Evolutionary conservation across 1,140 invertebrate species (phyloP).

Genomic region (Pomphorhynchus laevis): DNA sequence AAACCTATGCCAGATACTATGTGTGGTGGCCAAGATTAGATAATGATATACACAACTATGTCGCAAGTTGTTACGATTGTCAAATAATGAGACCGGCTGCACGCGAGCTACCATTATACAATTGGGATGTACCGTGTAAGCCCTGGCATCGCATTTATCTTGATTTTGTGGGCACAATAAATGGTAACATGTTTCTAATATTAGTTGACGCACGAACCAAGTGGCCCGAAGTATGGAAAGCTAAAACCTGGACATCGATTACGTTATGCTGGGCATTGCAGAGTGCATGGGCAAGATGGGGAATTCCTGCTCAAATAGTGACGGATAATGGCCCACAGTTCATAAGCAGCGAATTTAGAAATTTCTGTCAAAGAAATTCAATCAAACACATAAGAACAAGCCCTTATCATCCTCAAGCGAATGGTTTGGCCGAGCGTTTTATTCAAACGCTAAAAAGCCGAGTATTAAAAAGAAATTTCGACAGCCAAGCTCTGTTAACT

Average conservation of each 20-base stretch:
- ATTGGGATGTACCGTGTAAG: conserved; percentile 16
- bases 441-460: neutral
- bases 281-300: conserved; percentile 9
- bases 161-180: conserved; percentile 22
- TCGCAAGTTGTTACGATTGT: conserved; percentile 13
- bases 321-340: conserved; percentile 17
- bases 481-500: neutral
- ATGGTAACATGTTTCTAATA: conserved; percentile 17
- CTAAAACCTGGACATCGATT: conserved; percentile 4
- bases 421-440: conserved; percentile 12
- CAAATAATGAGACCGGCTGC: conserved; percentile 12
- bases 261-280: conserved; percentile 9
- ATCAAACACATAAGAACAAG: conserved; percentile 13
- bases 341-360: conserved; percentile 13
- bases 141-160: conserved; percentile 22
- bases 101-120: conserved; percentile 10
- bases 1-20: conserved; percentile 16
- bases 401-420: conserved; percentile 14
- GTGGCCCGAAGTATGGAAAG: conserved; percentile 16
- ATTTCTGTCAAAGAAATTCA: conserved; percentile 13
- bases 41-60: conserved; percentile 18
- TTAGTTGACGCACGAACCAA: conserved; percentile 19
- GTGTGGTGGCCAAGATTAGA: conserved; percentile 22
- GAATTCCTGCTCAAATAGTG: conserved; percentile 14
- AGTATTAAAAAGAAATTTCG: no score